A percentile compares a stretch with the other conserved stretches of the same genome.
Conservation (phyloP, 2,888 invertebrate species). For the Dilophus febrilis region DNA sequence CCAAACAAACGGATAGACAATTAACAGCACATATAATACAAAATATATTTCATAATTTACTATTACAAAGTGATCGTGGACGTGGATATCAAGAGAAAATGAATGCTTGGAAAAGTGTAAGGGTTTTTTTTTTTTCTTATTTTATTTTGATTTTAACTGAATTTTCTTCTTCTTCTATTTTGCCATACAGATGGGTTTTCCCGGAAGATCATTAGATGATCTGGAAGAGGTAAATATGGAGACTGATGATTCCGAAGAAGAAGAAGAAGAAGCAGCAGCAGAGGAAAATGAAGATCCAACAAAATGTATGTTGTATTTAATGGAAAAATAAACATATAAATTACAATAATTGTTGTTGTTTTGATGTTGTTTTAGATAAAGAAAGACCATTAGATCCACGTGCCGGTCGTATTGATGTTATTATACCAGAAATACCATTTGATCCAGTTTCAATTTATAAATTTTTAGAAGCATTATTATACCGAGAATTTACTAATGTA, state of each 20-base stretch:
- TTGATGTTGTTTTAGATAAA: constrained; percentile 45
- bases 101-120: constrained; percentile 48
- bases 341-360: too few relatives aligned
- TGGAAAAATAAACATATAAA: not conserved
- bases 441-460: constrained; percentile 38
- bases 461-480: constrained; percentile 34
- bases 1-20: constrained; percentile 33
- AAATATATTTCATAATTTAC: constrained; percentile 48
- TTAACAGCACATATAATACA: constrained; percentile 35
- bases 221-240: constrained; percentile 35
- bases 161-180: not conserved
- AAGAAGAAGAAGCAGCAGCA: constrained; percentile 14
- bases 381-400: constrained; percentile 51
- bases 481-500: constrained; percentile 27
- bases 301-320: not conserved
- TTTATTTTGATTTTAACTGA: not conserved
- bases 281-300: constrained; percentile 14
- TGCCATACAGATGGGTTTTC: constrained; percentile 47
- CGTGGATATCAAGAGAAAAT: constrained; percentile 47
- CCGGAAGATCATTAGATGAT: constrained; percentile 47
- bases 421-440: constrained; percentile 49
- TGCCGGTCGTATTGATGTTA: constrained; percentile 62
- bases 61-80: constrained; percentile 52
- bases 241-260: constrained; percentile 3
- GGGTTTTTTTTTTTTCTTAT: constrained; percentile 6